phyloP scores from a whole-genome alignment of 2,113 vertebrate species.

The Montifringilla adamsi region DNA sequence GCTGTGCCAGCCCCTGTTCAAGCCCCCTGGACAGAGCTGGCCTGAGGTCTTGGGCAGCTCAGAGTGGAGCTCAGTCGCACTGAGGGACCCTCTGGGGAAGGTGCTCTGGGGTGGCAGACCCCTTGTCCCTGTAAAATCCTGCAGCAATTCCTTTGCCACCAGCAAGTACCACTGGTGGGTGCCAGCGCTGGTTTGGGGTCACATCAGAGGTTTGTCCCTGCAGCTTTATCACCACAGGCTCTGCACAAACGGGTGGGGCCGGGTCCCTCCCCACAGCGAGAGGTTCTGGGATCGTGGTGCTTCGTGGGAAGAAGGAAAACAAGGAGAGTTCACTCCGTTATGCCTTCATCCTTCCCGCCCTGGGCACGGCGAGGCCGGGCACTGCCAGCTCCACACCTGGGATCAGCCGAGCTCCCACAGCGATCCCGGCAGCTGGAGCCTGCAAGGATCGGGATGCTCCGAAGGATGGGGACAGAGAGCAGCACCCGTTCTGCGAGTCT shows the following conservation, averaged over 20 bases:
- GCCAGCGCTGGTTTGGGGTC: accelerated
- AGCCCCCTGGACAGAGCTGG: background rate
- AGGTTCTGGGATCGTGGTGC: background rate
- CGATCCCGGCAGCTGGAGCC: background rate
- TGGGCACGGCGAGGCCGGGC: background rate
- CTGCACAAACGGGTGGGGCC: accelerated
- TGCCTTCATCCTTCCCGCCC: background rate
- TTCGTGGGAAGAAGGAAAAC: background rate
- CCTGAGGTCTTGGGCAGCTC: too few relatives aligned
- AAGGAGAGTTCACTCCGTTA: background rate
- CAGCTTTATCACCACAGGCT: accelerated
- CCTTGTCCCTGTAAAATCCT: background rate
- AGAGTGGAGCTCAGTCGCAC: accelerated
- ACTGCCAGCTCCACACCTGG: background rate
- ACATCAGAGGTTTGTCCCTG: background rate
- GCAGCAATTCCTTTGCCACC: background rate
- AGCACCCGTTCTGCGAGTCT: accelerated
- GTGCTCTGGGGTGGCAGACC: background rate
- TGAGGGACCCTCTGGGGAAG: background rate
- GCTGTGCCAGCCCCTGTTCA: background rate
- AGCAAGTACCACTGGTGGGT: accelerated
- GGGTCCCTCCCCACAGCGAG: background rate
- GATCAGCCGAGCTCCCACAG: background rate
- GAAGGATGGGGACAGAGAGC: background rate
- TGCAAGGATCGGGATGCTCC: background rate